Base-by-base conservation (phyloP, 2,797 vertebrate species). In the Enteromius thamalakanensis region DNA sequence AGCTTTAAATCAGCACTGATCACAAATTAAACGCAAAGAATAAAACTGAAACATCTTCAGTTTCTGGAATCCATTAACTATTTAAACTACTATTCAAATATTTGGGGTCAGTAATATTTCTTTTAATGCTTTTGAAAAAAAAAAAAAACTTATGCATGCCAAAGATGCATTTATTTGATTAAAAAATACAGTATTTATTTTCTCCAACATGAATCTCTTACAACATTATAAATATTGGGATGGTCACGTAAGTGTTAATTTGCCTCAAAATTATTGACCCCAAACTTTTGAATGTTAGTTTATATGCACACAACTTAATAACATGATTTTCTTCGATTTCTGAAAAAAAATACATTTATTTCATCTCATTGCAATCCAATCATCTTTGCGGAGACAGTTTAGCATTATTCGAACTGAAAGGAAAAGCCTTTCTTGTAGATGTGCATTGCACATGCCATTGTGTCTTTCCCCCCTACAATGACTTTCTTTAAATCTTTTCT, bases 1-100 rank as follows among this genome's bases (percentile, higher is more conserved):
- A 80, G 64, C 6, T 23, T 65, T 70, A 23, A 71, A 62, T 80
- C 32, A 58, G 34, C 49, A 68, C 60, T 9, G 21, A 37, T n/a
- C 32, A 65, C 34, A 17, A 32, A 53, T 53, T 32, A 68, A 53
- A 53, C n/a, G 10, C 19, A 47, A 14, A 51, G 21, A 65, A 29
- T 78, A 77, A 60, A 51, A 77, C n/a, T n/a, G 9, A 68, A 68
- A n/a, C 34, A 0, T 9, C 34, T 34, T 65, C 29, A 19, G 29
- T 17, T 64, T 64, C 29, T 64, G 62, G 14, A 64, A 64, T 32
- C 60, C 17, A 29, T 64, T 32, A 64, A 34, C 15, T 19, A 1
- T 34, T 65, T 65, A 64, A 64, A 34, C 15, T 1, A 19, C 29
- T 65, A 19, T 19, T 64, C 15, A 64, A 17, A 26, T 14, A 6